Percentiles rank a stretch among this genome's conserved stretches.
Conservation (phyloP, 2,888 invertebrate genomes). For the Volucella inanis region DNA sequence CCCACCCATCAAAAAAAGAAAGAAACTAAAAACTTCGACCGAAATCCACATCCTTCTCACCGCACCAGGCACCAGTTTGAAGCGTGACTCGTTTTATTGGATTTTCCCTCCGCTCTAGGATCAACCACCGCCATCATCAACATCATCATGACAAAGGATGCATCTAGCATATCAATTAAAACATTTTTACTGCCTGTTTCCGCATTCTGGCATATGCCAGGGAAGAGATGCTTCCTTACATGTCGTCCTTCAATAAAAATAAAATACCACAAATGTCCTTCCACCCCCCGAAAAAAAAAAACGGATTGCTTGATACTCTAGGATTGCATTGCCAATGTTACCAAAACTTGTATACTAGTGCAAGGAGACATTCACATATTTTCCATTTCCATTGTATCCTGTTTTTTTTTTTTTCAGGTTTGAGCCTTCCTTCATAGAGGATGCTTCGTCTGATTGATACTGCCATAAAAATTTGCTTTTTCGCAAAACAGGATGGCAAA, state of each 20-base stretch:
- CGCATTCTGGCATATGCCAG: slow-evolving; percentile 50
- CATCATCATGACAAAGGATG: slow-evolving; percentile 46
- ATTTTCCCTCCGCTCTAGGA: slow-evolving; percentile 36
- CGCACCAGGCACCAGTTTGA: slow-evolving; percentile 22
- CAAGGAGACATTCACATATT: slow-evolving; percentile 40
- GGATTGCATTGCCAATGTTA: slow-evolving; percentile 61
- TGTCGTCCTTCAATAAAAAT: background rate
- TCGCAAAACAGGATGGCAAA: slow-evolving; percentile 13
- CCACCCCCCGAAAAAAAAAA: background rate
- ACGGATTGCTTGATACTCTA: slow-evolving; percentile 36
- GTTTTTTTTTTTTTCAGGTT: background rate
- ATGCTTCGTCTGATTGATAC: slow-evolving; percentile 64
- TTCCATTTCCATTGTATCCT: slow-evolving; percentile 22
- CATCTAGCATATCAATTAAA: slow-evolving; percentile 65
- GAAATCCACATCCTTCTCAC: slow-evolving; percentile 32
- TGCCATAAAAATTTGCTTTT: slow-evolving; percentile 67
- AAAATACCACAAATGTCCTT: background rate
- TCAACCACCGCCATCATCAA: slow-evolving; percentile 27
- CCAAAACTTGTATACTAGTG: slow-evolving; percentile 50
- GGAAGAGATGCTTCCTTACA: background rate
- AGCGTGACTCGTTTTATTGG: slow-evolving; percentile 62
- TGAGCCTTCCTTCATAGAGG: slow-evolving; percentile 9
- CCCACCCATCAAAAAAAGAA: background rate
- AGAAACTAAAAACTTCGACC: background rate
- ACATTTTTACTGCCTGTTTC: slow-evolving; percentile 49